A percentile compares a stretch with the other conserved stretches of the same genome.
Conservation (phyloP, 1,140 invertebrate species). For the Pseudomyrmex pallidus region DNA sequence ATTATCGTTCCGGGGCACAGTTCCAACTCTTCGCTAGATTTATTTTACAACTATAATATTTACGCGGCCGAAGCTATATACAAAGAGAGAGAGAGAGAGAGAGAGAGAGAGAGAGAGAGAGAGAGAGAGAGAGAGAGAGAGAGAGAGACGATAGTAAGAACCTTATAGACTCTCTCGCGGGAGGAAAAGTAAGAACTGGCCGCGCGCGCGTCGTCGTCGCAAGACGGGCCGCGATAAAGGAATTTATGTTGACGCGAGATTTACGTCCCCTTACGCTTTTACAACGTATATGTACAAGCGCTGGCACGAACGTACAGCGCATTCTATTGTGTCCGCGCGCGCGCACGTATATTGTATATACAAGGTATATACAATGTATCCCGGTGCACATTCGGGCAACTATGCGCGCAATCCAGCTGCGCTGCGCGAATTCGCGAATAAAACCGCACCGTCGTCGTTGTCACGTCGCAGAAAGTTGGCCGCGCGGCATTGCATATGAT, state of each 20-base stretch:
- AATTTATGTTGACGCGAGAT: constrained; percentile 79
- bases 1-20: constrained; percentile 45
- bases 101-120: too few relatives aligned
- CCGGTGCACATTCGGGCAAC: constrained; percentile 42
- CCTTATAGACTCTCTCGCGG: constrained; percentile 62
- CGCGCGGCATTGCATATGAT: constrained; percentile 8
- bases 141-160: constrained; percentile 19
- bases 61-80: constrained; percentile 11
- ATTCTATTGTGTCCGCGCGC: constrained; percentile 12
- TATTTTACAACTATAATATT: constrained; percentile 63
- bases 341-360: neutral
- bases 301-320: constrained; percentile 24
- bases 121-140: too few relatives aligned
- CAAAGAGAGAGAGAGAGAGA: too few relatives aligned
- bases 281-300: constrained; percentile 61
- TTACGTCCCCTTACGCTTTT: constrained; percentile 74
- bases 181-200: constrained; percentile 67
- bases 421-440: constrained; percentile 26
- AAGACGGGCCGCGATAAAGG: constrained; percentile 77
- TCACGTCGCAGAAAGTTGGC: constrained; percentile 1
- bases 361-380: neutral
- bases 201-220: constrained; percentile 44
- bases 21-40: constrained; percentile 46
- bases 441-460: constrained; percentile 25
- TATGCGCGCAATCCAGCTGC: constrained; percentile 5